These are phyloP conservation scores for Cybosia mesomella DNA, from an alignment of 2,888 invertebrate genomes.

Conservation along the genomic window DNA sequence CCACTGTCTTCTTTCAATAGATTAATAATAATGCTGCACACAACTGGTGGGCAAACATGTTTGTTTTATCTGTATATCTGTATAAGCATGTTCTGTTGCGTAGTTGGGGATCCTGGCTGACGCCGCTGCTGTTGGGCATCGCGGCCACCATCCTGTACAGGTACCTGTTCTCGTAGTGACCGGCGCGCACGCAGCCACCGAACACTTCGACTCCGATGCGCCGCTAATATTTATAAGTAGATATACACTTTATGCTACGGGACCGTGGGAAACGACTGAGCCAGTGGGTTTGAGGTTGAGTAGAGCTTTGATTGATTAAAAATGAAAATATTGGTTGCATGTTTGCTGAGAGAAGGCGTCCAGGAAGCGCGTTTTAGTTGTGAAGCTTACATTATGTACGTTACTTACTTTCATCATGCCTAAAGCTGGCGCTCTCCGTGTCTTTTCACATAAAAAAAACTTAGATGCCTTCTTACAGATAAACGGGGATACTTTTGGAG, in stretches of 20 bases:
- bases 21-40: too few species aligned
- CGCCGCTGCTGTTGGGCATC: conserved; percentile 89
- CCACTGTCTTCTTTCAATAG: too few species aligned
- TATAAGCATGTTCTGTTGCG: conserved; percentile 38
- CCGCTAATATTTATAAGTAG: neutral
- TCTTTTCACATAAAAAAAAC: neutral
- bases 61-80: too few species aligned
- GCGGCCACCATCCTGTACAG: conserved; percentile 90
- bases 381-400: neutral
- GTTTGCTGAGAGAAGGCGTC: neutral
- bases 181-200: conserved; percentile 26
- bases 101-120: conserved; percentile 89
- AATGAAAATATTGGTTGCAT: neutral
- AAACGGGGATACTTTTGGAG: neutral
- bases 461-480: neutral
- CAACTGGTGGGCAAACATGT: too few species aligned
- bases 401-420: neutral
- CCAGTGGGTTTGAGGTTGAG: neutral
- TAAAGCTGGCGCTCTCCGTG: neutral
- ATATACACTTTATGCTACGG: neutral
- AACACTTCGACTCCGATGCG: conserved; percentile 4
- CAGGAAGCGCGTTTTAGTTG: conserved; percentile 3
- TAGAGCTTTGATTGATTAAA: neutral
- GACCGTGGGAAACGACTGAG: conserved; percentile 1
- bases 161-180: conserved; percentile 88